phyloP scores from a whole-genome alignment of 2,888 invertebrate genomes.

The Callinectes sapidus region DNA sequence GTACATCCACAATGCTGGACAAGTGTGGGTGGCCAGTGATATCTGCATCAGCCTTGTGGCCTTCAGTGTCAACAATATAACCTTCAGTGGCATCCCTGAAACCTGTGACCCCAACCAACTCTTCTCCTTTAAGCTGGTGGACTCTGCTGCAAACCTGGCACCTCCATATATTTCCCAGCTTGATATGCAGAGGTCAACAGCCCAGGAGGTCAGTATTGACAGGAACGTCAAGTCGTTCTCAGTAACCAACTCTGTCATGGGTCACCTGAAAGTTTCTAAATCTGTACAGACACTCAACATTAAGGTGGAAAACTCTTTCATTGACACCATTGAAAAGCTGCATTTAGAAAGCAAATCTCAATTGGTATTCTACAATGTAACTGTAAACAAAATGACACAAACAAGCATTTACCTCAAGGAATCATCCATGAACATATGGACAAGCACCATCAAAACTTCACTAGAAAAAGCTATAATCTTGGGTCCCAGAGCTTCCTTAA shows the following conservation, averaged over 20 bases:
- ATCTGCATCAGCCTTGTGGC: conserved; percentile 40
- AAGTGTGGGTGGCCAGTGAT: conserved; percentile 28
- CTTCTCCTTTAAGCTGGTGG: conserved; percentile 42
- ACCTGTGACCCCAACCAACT: neutral
- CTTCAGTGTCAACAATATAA: conserved; percentile 34
- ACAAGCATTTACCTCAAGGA: conserved; percentile 38
- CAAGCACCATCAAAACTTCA: conserved; percentile 30
- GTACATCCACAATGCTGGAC: conserved; percentile 44
- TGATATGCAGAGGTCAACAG: conserved; percentile 44
- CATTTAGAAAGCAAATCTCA: conserved; percentile 28
- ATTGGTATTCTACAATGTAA: conserved; percentile 48
- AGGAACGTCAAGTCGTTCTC: conserved; percentile 20
- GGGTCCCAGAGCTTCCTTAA: conserved; percentile 27
- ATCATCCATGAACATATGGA: conserved; percentile 41
- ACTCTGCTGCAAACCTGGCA: conserved; percentile 47
- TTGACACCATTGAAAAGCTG: conserved; percentile 40
- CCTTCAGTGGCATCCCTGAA: conserved; percentile 34
- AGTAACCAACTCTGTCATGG: conserved; percentile 34
- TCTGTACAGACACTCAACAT: neutral
- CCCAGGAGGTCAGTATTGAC: conserved; percentile 19
- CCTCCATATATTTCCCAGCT: conserved; percentile 46
- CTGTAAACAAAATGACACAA: conserved; percentile 36
- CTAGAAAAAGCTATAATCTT: conserved; percentile 43
- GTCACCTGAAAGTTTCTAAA: conserved; percentile 13
- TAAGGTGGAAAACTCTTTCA: conserved; percentile 45